Base-by-base conservation (phyloP, 1,140 invertebrate species). In the Drosophila miranda region DNA sequence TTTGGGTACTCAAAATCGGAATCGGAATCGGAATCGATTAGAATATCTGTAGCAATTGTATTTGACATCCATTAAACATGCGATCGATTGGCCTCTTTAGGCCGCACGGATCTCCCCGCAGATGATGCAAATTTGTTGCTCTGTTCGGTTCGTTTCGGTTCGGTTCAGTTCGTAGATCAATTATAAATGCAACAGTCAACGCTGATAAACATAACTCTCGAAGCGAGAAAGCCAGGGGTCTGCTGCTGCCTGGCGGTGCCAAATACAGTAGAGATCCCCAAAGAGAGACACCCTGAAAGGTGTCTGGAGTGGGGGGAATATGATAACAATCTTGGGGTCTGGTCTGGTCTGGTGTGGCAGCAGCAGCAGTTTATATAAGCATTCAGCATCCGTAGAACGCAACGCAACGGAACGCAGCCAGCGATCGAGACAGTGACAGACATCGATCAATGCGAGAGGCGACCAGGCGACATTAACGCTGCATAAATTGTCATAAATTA, bases 401-500 rank as follows among this genome's bases (percentile, higher is more conserved):
- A 23, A 5, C 23, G 23, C 23, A 26, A 26, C 23, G 23, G 4
- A 38, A 13, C 34, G 9, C 34, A 9, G 23, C 23, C 30, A 30
- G 30, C 67, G 78, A 77, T 66, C 70, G 55, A 83, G 34, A 38
- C 34, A 61, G 57, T 82, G 82, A 87, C 82, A 87, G 82, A 82
- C 82, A 86, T 86, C 82, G 82, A 86, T 86, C 82, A 86, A 86
- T 64, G 34, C 61, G 66, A 63, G 71, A 62, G 64, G 77, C 77
- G 73, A 81, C 58, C 78, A 77, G 66, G 34, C 83, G 80, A 86
- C 86, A 89, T 89, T 89, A 89, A 89, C 86, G 86, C 86, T 89
- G 86, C 67, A 89, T 89, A 89, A 74, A 89, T 89, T 89, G 86
- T 86, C 86, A 89, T 89, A 89, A 89, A 89, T 89, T 89, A 89